Evolutionary conservation across 2,888 invertebrate species (phyloP).

Genomic region (Harpalus rufipes): DNA sequence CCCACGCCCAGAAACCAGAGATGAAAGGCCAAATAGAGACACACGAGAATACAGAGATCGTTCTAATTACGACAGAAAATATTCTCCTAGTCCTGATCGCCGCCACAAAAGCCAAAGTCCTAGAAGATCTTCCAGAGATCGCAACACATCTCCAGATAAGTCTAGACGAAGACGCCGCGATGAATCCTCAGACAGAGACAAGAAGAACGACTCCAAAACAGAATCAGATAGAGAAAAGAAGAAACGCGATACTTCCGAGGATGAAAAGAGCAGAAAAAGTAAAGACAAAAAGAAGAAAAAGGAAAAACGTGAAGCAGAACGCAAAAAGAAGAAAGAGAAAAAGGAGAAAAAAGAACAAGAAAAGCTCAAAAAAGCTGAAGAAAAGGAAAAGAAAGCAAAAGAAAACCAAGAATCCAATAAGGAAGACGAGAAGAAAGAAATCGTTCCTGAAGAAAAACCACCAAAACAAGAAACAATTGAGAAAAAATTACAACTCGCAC

Average conservation of each 20-base stretch:
- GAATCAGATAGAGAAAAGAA: conserved; percentile 69
- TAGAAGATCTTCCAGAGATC: conserved; percentile 68
- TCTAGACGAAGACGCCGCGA: conserved; percentile 74
- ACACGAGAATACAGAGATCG: conserved; percentile 58
- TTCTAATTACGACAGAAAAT: conserved; percentile 74
- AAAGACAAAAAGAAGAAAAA: conserved; percentile 74
- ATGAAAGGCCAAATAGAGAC: conserved; percentile 69
- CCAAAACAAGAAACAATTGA: conserved; percentile 70
- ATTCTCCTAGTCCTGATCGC: conserved; percentile 72
- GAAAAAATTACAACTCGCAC: conserved; percentile 64
- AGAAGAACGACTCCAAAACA: conserved; percentile 68
- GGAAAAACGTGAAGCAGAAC: conserved; percentile 73
- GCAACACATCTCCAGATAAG: conserved; percentile 73
- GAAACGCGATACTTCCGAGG: conserved; percentile 75
- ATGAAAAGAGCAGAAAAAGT: conserved; percentile 73
- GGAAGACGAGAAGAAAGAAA: conserved; percentile 71
- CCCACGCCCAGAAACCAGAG: conserved; percentile 66
- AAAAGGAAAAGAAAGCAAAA: conserved; percentile 79
- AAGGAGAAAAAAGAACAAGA: conserved; percentile 73
- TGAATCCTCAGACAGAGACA: conserved; percentile 75
- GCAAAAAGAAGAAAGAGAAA: conserved; percentile 75
- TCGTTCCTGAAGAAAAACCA: conserved; percentile 70
- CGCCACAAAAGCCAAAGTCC: conserved; percentile 67
- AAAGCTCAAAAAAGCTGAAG: conserved; percentile 74
- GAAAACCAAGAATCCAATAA: conserved; percentile 76